Percentiles rank a stretch among this genome's conserved stretches.
These are phyloP conservation scores for Prionace glauca DNA, from an alignment of 2,797 vertebrate species.

Conservation along the genomic window DNA sequence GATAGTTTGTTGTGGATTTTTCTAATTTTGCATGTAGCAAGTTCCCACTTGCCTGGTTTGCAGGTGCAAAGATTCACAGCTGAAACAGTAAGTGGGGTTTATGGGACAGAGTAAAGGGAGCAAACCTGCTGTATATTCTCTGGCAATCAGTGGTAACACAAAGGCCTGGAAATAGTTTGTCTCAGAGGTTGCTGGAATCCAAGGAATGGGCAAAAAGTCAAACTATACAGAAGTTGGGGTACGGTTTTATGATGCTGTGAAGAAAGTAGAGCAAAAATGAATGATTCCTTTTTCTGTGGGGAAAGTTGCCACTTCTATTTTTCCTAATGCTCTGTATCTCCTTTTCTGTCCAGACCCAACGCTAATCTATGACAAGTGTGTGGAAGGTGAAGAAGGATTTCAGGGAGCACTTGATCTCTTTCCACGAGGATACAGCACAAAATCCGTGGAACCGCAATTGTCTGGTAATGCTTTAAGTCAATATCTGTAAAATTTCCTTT, in stretches of 20 bases:
- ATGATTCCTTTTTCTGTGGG: neutral
- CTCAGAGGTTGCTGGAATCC: neutral
- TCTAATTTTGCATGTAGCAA: neutral
- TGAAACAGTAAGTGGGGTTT: neutral
- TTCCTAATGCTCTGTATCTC: neutral
- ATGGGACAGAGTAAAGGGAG: neutral
- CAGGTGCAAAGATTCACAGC: neutral
- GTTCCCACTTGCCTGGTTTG: neutral
- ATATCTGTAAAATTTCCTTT: neutral
- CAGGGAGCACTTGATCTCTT: constrained; percentile 77
- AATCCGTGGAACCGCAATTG: constrained; percentile 82
- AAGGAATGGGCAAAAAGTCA: neutral
- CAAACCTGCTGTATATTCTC: neutral
- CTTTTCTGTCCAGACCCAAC: constrained; percentile 69
- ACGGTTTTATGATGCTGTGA: neutral
- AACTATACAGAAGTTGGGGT: neutral
- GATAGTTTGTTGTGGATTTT: neutral
- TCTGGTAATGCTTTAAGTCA: constrained; percentile 66
- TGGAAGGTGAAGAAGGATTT: constrained; percentile 81
- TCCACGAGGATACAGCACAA: constrained; percentile 73
- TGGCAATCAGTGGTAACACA: neutral
- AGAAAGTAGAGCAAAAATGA: neutral
- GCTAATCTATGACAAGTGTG: constrained; percentile 87
- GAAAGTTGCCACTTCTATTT: neutral
- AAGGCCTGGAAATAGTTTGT: neutral